Conservation (phyloP, 2,888 invertebrate genomes). For the Thymelicus sylvestris region DNA sequence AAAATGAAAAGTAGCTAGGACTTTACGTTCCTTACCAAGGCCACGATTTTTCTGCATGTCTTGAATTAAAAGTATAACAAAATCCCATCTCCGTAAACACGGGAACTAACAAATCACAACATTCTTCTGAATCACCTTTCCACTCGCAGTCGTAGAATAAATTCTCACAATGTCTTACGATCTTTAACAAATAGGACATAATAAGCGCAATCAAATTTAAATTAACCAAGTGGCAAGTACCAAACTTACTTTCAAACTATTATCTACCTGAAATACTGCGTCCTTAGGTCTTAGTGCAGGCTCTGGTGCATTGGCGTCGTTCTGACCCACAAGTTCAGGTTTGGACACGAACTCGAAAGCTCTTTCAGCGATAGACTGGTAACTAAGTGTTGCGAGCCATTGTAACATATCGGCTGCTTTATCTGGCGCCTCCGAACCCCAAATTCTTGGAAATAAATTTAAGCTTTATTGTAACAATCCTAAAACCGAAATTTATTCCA, state of each 20-base stretch:
- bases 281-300: slow-evolving; percentile 63
- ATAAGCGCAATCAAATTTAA: background rate
- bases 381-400: slow-evolving; percentile 77
- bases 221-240: slow-evolving; percentile 29
- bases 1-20: too few relatives aligned
- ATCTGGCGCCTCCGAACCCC: slow-evolving; percentile 64
- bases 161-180: slow-evolving; percentile 86
- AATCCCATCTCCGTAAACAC: slow-evolving; percentile 91
- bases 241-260: too few relatives aligned
- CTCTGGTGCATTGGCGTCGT: slow-evolving; percentile 47
- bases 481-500: too few relatives aligned
- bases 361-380: slow-evolving; percentile 62
- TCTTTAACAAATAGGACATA: slow-evolving; percentile 58
- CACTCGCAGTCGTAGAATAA: slow-evolving; percentile 87
- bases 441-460: slow-evolving; percentile 53
- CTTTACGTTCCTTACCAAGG: slow-evolving; percentile 74
- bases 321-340: slow-evolving; percentile 54
- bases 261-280: slow-evolving; percentile 66
- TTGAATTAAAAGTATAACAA: slow-evolving; percentile 89
- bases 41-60: slow-evolving; percentile 83
- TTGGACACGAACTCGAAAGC: slow-evolving; percentile 59
- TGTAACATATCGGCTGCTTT: slow-evolving; percentile 68
- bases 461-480: background rate
- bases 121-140: slow-evolving; percentile 87
- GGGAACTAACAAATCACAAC: slow-evolving; percentile 87